Percentiles rank a stretch among this genome's conserved stretches.
Conservation (phyloP, 2,797 vertebrate species). For the Pseudochromis fuscus region DNA sequence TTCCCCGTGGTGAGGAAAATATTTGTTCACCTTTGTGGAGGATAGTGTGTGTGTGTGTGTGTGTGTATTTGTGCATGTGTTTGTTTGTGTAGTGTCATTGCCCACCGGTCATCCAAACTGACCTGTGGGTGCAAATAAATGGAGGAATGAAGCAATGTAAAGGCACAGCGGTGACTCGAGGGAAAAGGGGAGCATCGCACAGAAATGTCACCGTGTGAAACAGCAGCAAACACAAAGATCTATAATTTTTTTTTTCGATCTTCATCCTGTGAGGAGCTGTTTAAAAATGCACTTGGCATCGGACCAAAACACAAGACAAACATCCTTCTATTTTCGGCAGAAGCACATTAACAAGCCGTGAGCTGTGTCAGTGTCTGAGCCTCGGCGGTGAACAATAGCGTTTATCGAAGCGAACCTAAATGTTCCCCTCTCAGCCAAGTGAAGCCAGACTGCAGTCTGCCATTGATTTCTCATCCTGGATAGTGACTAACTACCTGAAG, state of each 20-base stretch:
- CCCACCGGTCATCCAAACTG: slow-evolving; percentile 18
- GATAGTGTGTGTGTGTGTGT: slow-evolving; percentile 4
- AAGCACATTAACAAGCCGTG: slow-evolving; percentile 42
- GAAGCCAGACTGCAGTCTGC: slow-evolving; percentile 57
- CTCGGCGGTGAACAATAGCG: slow-evolving; percentile 24
- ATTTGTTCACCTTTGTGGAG: slow-evolving; percentile 44
- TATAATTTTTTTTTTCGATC: not conserved
- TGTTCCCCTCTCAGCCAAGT: slow-evolving; percentile 48
- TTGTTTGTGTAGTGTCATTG: slow-evolving; percentile 16
- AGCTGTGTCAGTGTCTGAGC: slow-evolving; percentile 20
- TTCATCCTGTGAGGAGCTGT: not conserved
- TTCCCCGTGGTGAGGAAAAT: slow-evolving; percentile 45
- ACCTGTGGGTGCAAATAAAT: slow-evolving; percentile 21
- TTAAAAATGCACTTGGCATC: slow-evolving; percentile 4
- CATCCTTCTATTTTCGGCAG: slow-evolving; percentile 21
- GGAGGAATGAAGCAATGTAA: too few species aligned
- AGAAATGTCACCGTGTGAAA: slow-evolving; percentile 4
- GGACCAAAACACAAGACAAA: slow-evolving; percentile 17
- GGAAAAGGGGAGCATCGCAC: slow-evolving; percentile 4
- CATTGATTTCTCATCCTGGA: slow-evolving; percentile 76
- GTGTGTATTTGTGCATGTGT: slow-evolving; percentile 8
- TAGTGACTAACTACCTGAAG: slow-evolving; percentile 65
- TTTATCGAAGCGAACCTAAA: slow-evolving; percentile 31
- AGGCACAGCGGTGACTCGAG: slow-evolving; percentile 21
- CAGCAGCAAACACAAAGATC: not conserved